A percentile compares a stretch with the other conserved stretches of the same genome.
phyloP scores from a whole-genome alignment of 2,113 vertebrate species.

The Natator depressus region DNA sequence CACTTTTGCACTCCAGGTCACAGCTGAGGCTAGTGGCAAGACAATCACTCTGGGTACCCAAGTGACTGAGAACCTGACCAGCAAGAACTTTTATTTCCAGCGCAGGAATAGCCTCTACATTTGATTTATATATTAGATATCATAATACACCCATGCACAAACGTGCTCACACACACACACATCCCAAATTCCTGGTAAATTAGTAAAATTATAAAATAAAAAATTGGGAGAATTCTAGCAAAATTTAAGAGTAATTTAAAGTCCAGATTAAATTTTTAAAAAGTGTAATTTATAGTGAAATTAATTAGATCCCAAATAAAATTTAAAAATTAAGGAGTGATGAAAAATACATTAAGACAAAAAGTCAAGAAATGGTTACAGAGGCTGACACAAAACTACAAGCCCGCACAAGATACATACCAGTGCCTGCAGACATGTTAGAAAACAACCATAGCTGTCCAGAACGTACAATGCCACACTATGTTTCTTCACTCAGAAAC shows the following conservation, averaged over 20 bases:
- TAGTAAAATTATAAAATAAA: not conserved
- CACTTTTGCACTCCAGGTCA: accelerated
- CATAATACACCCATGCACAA: not conserved
- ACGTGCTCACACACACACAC: not conserved
- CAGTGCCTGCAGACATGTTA: not conserved
- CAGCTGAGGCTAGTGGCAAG: not conserved
- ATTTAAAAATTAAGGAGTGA: not conserved
- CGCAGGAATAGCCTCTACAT: not conserved
- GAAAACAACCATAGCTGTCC: not conserved
- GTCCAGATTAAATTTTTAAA: not conserved
- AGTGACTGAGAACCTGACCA: not conserved
- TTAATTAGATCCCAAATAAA: not conserved
- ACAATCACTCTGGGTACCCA: not conserved
- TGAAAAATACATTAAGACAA: accelerated
- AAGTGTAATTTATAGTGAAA: not conserved
- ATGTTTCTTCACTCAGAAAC: not conserved
- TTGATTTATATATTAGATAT: not conserved
- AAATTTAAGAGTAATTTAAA: not conserved
- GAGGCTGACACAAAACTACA: not conserved
- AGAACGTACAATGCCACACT: not conserved
- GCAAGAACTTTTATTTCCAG: not conserved
- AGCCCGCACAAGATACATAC: not conserved
- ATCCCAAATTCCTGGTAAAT: not conserved
- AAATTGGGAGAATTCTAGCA: not conserved
- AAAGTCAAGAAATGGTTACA: not conserved